Conservation (phyloP, 23 tunicate genomes). For the Ciona savignyi region DNA sequence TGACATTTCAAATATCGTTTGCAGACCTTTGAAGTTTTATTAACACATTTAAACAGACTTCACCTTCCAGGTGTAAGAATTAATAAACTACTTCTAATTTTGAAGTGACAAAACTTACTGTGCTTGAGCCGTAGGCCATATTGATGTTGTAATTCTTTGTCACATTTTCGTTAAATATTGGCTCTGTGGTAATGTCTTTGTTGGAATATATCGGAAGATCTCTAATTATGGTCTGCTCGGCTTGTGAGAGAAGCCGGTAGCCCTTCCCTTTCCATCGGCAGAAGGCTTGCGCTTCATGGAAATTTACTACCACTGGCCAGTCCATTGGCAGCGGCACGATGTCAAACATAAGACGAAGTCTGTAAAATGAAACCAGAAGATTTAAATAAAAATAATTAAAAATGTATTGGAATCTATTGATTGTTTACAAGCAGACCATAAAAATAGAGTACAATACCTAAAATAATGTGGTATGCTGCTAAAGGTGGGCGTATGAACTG, state of each 20-base stretch:
- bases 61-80: background rate
- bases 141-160: conserved; percentile 27
- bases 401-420: too few relatives aligned
- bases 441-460: too few relatives aligned
- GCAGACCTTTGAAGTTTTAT: too few relatives aligned
- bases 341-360: conserved; percentile 84
- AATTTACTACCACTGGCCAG: conserved; percentile 90
- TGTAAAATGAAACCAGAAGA: conserved; percentile 4
- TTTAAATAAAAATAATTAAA: background rate
- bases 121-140: conserved; percentile 68
- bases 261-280: conserved; percentile 74
- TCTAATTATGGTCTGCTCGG: conserved; percentile 71
- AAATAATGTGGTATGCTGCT: too few relatives aligned
- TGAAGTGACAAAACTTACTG: conserved; percentile 44
- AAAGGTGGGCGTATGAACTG: too few relatives aligned
- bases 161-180: conserved; percentile 14
- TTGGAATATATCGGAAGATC: conserved; percentile 19
- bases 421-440: too few relatives aligned
- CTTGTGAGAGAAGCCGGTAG: conserved; percentile 69
- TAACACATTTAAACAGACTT: too few relatives aligned
- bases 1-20: too few relatives aligned
- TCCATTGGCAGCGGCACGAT: conserved; percentile 61
- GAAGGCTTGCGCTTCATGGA: conserved; percentile 79
- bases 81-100: background rate
- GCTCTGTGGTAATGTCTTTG: conserved; percentile 26